Percentiles rank a stretch among this genome's conserved stretches.
Conservation (phyloP, 2,888 invertebrate species). For the Calliphora vomitoria region DNA sequence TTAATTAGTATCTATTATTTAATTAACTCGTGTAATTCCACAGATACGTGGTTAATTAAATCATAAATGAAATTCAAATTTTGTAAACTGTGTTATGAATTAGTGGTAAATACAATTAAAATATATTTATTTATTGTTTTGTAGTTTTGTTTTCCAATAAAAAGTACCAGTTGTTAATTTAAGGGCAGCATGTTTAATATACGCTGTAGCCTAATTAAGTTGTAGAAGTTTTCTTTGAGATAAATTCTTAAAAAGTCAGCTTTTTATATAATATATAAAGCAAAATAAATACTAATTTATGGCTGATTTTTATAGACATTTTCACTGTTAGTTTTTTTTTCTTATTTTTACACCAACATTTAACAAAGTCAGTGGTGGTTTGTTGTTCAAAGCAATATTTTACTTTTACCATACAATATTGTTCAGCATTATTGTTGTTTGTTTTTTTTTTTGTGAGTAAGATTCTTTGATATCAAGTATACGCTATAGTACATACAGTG, state of each 20-base stretch:
- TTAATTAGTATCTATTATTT: constrained; percentile 51
- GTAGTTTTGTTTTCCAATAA: neutral
- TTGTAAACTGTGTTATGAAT: neutral
- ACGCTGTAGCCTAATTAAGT: neutral
- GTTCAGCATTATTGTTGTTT: neutral
- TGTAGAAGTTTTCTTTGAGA: neutral
- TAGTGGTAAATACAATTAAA: neutral
- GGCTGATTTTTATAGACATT: neutral
- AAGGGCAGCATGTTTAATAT: neutral
- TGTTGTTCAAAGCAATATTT: neutral
- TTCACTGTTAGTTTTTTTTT: neutral
- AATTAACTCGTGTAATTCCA: constrained; percentile 27
- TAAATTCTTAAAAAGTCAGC: neutral
- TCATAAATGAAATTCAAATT: constrained; percentile 16
- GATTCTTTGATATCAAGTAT: too few relatives aligned
- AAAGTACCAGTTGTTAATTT: neutral
- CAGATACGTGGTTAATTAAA: constrained; percentile 47
- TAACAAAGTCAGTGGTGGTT: neutral
- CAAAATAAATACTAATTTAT: constrained; percentile 5
- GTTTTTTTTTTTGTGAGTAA: neutral
- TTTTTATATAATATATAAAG: neutral
- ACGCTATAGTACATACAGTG: too few relatives aligned
- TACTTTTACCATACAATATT: neutral
- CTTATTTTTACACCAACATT: neutral
- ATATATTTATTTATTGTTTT: neutral